These are phyloP conservation scores for Drosophila obscura DNA, from an alignment of 1,140 invertebrate genomes.

Conservation along the genomic window DNA sequence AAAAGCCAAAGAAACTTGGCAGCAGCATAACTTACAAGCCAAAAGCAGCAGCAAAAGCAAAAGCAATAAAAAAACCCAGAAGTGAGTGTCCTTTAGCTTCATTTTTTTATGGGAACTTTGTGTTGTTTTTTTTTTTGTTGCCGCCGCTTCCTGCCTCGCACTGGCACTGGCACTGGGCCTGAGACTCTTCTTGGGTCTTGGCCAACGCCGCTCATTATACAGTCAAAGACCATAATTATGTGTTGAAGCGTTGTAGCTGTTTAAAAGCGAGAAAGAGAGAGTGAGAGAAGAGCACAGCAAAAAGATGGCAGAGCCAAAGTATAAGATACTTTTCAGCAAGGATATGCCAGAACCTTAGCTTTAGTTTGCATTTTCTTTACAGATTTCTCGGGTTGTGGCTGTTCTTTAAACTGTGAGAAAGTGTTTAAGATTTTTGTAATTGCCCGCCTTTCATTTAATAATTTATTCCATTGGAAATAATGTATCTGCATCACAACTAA, in stretches of 20 bases:
- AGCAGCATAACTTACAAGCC: constrained; percentile 74
- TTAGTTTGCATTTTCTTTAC: no score
- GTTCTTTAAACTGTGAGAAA: no score
- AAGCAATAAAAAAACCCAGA: constrained; percentile 76
- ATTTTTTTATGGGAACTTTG: constrained; percentile 25
- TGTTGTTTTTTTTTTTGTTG: constrained; percentile 44
- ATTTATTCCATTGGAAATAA: background rate
- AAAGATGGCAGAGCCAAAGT: constrained; percentile 1
- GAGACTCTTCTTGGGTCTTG: constrained; percentile 12
- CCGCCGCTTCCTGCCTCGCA: constrained; percentile 64
- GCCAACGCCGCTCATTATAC: constrained; percentile 77
- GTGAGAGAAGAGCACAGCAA: constrained; percentile 14
- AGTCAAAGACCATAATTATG: constrained; percentile 83
- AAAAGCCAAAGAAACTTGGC: constrained; percentile 63
- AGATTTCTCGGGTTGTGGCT: no score
- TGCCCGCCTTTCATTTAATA: no score
- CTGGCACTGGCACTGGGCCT: constrained; percentile 31
- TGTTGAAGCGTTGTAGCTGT: constrained; percentile 77
- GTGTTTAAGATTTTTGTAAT: no score
- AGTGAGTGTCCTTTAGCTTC: constrained; percentile 80
- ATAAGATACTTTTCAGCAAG: constrained; percentile 31
- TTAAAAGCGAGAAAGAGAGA: constrained; percentile 48
- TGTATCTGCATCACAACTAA: constrained; percentile 27
- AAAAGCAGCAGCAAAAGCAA: constrained; percentile 59
- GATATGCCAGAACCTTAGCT: constrained; percentile 10